Base-by-base conservation (phyloP, 2,113 vertebrate genomes). In the Cyanoderma ruficeps region DNA sequence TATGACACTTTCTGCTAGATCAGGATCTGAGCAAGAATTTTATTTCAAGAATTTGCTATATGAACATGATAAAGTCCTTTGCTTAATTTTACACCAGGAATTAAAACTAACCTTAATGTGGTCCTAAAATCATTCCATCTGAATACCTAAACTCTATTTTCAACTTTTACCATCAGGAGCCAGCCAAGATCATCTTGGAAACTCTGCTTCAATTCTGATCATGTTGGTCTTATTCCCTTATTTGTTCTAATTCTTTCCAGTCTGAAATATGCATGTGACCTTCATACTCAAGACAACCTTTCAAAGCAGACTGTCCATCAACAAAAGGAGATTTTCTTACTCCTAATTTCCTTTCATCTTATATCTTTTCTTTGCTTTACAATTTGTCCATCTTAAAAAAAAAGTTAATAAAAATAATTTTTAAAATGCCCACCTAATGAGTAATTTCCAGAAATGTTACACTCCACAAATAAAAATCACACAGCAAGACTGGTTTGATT, bases 21-120 rank as follows among this genome's bases (percentile, higher is more conserved):
- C 59, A 88, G 35, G 41, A 61, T 89, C 55, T 90, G 46, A 90
- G 25, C 41, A 90, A 95, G 41, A n/a, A 72, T 83, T 88, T 92
- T 83, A 69, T 95, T 95, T 83, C 70, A 83, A 69, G n/a, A 90
- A 49, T 15, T 60, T 83, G 5, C 31, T 88, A 77, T 65, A 69
- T 10, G 19, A 79, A 64, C 41, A 61, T 90, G 59, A 77, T 80
- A 44, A 92, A 80, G 24, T 83, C 41, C n/a, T 88, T 65, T 72
- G 22, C 28, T 44, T 94, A 77, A 80, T 90, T 92, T 88, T 90
- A 65, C 41, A 37, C 9, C 14, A 53, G 30, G 37, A 90, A 77
- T 80, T 80, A 89, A 83, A 88, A 35, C 35, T 57, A 89, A 89
- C 15, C 15, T 83, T 92, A 86, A 77, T 46, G 8, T 41, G 31